Conservation (phyloP, 2,888 invertebrate species). For the Serrognathus titanus region DNA sequence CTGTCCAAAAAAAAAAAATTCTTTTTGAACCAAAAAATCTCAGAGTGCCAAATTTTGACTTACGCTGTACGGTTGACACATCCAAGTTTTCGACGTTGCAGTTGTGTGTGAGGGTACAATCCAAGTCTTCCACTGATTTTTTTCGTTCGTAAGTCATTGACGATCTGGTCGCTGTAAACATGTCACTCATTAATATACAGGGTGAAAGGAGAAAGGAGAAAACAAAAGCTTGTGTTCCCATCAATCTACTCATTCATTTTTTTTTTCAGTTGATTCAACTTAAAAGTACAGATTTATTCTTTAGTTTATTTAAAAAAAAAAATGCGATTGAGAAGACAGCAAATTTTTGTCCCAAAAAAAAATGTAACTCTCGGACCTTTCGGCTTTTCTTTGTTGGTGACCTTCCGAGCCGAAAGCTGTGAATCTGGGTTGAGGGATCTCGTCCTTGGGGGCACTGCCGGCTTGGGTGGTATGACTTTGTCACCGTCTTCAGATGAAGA, state of each 20-base stretch:
- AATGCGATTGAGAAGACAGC: no score
- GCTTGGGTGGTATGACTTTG: slow-evolving; percentile 48
- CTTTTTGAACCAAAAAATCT: slow-evolving; percentile 6
- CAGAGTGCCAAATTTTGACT: slow-evolving; percentile 33
- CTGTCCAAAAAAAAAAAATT: slow-evolving; percentile 42
- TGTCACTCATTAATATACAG: no score
- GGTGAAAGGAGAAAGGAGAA: no score
- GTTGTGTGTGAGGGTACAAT: slow-evolving; percentile 21
- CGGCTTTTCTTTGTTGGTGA: slow-evolving; percentile 40
- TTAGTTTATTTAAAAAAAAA: no score
- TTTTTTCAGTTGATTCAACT: neutral
- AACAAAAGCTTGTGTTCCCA: no score
- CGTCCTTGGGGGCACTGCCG: slow-evolving; percentile 59
- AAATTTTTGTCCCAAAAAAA: no score
- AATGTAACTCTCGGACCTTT: slow-evolving; percentile 27
- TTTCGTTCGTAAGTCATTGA: slow-evolving; percentile 14
- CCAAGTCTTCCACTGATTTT: slow-evolving; percentile 16
- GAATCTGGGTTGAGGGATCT: slow-evolving; percentile 7
- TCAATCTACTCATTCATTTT: no score
- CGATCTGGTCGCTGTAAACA: neutral
- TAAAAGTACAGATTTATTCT: no score
- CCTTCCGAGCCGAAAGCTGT: neutral
- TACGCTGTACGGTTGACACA: slow-evolving; percentile 53
- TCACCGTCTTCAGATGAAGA: slow-evolving; percentile 72
- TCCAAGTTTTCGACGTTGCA: slow-evolving; percentile 50